Evolutionary conservation across 1,140 invertebrate species (phyloP).

Genomic region (Venustaconcha ellipsiformis): DNA sequence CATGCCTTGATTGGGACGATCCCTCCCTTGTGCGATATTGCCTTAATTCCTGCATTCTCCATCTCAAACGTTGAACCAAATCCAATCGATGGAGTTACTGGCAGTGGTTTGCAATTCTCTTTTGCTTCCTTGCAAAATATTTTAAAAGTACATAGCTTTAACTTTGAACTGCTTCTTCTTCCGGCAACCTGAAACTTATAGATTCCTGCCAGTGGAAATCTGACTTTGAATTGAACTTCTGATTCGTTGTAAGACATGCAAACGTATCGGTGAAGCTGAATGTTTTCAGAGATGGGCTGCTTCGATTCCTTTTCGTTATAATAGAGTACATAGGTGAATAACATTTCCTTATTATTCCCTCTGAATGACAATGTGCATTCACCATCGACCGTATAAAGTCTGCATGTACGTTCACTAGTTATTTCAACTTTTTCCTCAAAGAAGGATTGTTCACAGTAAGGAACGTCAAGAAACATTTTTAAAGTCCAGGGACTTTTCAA

Average conservation of each 20-base stretch:
- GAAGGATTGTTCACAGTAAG: too few relatives aligned
- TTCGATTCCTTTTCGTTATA: constrained; percentile 21
- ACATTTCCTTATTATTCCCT: background rate
- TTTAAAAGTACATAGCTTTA: constrained; percentile 28
- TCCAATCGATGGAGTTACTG: constrained; percentile 10
- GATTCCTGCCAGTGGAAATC: constrained; percentile 23
- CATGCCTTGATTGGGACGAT: constrained; percentile 13
- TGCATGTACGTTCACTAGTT: too few relatives aligned
- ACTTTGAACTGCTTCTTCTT: background rate
- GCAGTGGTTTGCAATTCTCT: constrained; percentile 16
- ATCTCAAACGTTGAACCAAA: constrained; percentile 18
- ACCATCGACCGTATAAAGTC: too few relatives aligned
- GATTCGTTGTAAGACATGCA: constrained; percentile 12
- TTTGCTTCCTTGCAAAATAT: constrained; percentile 27
- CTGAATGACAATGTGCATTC: too few relatives aligned
- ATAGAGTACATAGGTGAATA: constrained; percentile 15
- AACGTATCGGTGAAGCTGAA: constrained; percentile 22
- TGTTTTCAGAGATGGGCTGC: background rate
- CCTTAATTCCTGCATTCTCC: constrained; percentile 18
- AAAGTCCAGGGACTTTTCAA: too few relatives aligned
- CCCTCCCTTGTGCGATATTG: constrained; percentile 9
- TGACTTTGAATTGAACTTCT: constrained; percentile 13
- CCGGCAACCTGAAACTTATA: constrained; percentile 27
- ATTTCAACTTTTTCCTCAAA: too few relatives aligned
- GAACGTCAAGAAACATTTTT: too few relatives aligned